phyloP scores from a whole-genome alignment of 2,797 vertebrate genomes.

The Mallotus villosus region DNA sequence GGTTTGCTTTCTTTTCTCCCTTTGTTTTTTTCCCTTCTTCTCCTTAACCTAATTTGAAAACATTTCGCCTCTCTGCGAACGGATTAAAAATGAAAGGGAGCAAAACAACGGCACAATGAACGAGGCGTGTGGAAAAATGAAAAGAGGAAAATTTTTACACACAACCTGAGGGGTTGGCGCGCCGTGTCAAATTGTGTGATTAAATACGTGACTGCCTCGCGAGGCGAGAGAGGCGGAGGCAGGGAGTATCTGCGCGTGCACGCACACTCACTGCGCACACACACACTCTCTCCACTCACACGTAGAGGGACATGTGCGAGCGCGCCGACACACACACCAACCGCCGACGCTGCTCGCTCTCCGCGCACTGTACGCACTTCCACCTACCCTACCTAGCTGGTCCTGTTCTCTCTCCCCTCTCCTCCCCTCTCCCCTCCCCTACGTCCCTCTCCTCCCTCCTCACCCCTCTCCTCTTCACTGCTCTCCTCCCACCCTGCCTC shows the following conservation, averaged over 20 bases:
- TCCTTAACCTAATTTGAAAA: constrained; percentile 54
- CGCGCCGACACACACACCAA: background rate
- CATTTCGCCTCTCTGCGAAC: constrained; percentile 57
- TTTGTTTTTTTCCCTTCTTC: constrained; percentile 40
- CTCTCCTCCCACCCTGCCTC: background rate
- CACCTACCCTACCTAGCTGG: background rate
- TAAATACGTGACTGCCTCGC: constrained; percentile 77
- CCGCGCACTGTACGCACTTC: background rate
- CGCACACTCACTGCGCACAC: background rate
- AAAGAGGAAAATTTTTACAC: constrained; percentile 55
- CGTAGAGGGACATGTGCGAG: background rate
- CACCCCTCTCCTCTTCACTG: background rate
- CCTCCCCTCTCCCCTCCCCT: background rate
- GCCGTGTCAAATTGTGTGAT: constrained; percentile 74
- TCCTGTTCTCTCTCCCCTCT: background rate
- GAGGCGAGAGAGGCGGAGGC: constrained; percentile 62
- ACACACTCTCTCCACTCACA: constrained; percentile 2
- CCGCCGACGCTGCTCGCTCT: background rate
- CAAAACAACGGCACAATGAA: constrained; percentile 67
- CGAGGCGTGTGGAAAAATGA: constrained; percentile 30
- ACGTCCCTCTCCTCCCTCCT: background rate
- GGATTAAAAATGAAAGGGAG: constrained; percentile 70
- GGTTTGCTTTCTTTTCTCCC: background rate
- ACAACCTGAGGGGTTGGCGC: constrained; percentile 68
- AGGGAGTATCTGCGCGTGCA: constrained; percentile 40